These are phyloP conservation scores for Lathronympha strigana DNA, from an alignment of 2,888 invertebrate species.

Conservation along the genomic window DNA sequence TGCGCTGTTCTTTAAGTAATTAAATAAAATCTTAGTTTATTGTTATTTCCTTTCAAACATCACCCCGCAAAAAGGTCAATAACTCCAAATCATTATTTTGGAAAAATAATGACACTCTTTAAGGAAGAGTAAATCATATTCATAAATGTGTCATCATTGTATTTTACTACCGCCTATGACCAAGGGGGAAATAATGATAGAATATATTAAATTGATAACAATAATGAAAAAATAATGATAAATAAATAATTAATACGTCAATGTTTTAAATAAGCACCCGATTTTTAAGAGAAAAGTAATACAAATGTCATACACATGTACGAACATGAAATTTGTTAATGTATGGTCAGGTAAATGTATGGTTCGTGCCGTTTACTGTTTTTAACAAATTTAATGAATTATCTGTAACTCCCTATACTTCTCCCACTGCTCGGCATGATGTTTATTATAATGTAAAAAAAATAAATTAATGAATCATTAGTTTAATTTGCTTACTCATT, in stretches of 20 bases:
- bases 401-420: not conserved
- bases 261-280: not conserved
- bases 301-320: slow-evolving; percentile 38
- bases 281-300: slow-evolving; percentile 1
- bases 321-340: slow-evolving; percentile 19
- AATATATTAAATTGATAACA: not conserved
- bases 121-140: slow-evolving; percentile 34
- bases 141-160: slow-evolving; percentile 37
- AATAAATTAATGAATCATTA: no score
- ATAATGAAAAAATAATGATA: slow-evolving; percentile 12
- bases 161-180: slow-evolving; percentile 4
- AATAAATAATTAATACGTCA: slow-evolving; percentile 2
- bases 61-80: slow-evolving; percentile 49
- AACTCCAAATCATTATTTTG: slow-evolving; percentile 35
- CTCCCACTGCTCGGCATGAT: not conserved
- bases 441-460: not conserved
- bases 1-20: no score
- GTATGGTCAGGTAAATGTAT: slow-evolving; percentile 20
- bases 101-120: slow-evolving; percentile 25
- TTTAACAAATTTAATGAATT: not conserved
- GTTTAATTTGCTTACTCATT: no score
- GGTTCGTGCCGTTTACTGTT: slow-evolving; percentile 19
- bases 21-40: no score
- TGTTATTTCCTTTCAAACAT: not conserved
- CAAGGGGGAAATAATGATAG: not conserved